Conservation (phyloP, 2,888 invertebrate species). For the Caenorhabditis auriculariae region DNA sequence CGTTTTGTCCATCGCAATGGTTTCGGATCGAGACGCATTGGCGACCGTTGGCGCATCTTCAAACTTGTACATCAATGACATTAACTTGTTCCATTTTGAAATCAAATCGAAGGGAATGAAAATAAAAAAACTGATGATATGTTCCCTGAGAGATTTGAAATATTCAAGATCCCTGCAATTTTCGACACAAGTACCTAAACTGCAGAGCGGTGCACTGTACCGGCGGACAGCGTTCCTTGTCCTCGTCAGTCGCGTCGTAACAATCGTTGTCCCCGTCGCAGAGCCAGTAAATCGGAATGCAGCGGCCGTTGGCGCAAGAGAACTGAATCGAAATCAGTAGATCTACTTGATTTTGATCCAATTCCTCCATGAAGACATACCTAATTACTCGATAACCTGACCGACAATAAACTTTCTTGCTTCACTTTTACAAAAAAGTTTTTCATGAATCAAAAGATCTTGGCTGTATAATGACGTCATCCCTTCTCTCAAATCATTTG, state of each 20-base stretch:
- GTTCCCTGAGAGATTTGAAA: too few species aligned
- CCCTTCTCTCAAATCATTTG: too few species aligned
- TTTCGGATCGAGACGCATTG: constrained; percentile 88
- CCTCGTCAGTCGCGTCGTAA: constrained; percentile 85
- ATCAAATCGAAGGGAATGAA: too few species aligned
- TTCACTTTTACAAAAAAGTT: too few species aligned
- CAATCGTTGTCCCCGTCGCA: constrained; percentile 83
- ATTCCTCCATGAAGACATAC: too few species aligned
- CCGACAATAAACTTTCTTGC: too few species aligned
- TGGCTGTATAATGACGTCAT: too few species aligned
- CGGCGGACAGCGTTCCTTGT: constrained; percentile 77
- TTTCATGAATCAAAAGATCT: too few species aligned
- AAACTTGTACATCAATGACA: constrained; percentile 1
- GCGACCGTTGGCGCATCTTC: constrained; percentile 79
- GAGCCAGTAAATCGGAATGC: constrained; percentile 83
- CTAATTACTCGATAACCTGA: too few species aligned
- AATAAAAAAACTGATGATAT: neutral
- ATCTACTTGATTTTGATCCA: too few species aligned
- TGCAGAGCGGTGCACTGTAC: constrained; percentile 59
- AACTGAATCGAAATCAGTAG: constrained; percentile 65
- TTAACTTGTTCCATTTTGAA: neutral
- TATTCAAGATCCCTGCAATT: too few species aligned
- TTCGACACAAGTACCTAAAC: constrained; percentile 31
- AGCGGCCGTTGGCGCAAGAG: constrained; percentile 89
- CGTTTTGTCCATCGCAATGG: constrained; percentile 91